Base-by-base conservation (phyloP, 2,113 vertebrate species). In the Vulpes ferrilata region DNA sequence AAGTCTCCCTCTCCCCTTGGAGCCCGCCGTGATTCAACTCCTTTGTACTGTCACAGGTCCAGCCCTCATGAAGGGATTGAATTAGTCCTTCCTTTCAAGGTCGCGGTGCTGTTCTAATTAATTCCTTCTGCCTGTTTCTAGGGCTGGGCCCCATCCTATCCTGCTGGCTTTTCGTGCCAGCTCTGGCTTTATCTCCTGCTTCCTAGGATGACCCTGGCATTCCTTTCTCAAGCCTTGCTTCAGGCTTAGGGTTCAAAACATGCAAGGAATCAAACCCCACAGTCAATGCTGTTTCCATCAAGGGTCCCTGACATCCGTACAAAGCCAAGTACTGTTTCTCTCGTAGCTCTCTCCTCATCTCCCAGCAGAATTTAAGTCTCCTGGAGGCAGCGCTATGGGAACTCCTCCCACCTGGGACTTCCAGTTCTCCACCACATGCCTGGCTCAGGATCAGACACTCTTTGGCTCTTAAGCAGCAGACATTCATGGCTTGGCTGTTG, bases 291-390 rank as follows among this genome's bases (percentile, higher is more conserved):
- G 0, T 12, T 62, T 35, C 38, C 13, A 30, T 16, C 55, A n/a
- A 2, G 0, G n/a, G 38, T n/a, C 35, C 35, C 23, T 13, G 1
- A 55, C 51, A 27, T 25, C 16, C 0, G 0, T 6, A 17, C 35
- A 3, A 57, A 5, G 57, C n/a, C 13, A 4, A 10, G 13, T 30
- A 2, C 10, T 84, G 16, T 20, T 27, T 20, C 5, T 65, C 25
- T 62, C 64, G 12, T 43, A 59, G 67, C 5, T 38, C 35, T 55
- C 16, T 25, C 51, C 60, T 38, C 6, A 5, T n/a, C 11, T 25
- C 22, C 19, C 5, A 12, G n/a, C 51, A 78, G 79, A 55, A 64
- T 10, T 57, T 81, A 55, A 53, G 64, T 65, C 51, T 35, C 38
- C 17, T 7, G 0, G 10, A 43, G 16, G 51, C 43, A 71, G 88